Evolutionary conservation across 2,113 vertebrate genomes (phyloP).

Genomic region (Vidua chalybeata): DNA sequence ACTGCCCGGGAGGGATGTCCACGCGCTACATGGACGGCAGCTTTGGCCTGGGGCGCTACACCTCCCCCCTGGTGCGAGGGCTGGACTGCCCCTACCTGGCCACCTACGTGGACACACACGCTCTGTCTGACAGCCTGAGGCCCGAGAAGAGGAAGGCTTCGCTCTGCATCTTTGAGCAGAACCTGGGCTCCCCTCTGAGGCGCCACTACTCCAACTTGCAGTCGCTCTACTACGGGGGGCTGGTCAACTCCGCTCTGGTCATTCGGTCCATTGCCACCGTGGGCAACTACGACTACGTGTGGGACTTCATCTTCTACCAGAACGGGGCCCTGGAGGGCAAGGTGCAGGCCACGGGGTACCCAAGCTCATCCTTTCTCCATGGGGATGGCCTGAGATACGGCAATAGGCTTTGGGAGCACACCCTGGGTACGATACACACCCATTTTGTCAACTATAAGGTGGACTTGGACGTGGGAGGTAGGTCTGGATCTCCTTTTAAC

Average conservation of each 20-base stretch:
- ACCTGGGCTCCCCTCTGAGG: slow-evolving; percentile 81
- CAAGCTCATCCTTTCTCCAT: slow-evolving; percentile 78
- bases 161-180: slow-evolving; percentile 90
- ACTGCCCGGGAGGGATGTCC: slow-evolving; percentile 80
- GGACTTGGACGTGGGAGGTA: slow-evolving; percentile 88
- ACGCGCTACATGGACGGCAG: slow-evolving; percentile 87
- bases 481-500: neutral
- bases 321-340: slow-evolving; percentile 80
- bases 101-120: neutral
- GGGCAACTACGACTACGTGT: slow-evolving; percentile 86
- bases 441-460: slow-evolving; percentile 89
- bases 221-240: slow-evolving; percentile 79
- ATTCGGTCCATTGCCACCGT: slow-evolving; percentile 82
- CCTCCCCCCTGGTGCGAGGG: slow-evolving; percentile 81
- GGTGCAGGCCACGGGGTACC: slow-evolving; percentile 87
- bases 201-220: slow-evolving; percentile 85
- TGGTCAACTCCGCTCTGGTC: slow-evolving; percentile 84
- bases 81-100: slow-evolving; percentile 83
- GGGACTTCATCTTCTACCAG: slow-evolving; percentile 89
- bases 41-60: slow-evolving; percentile 83
- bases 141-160: neutral
- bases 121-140: neutral
- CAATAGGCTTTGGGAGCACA: slow-evolving; percentile 80
- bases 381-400: slow-evolving; percentile 70
- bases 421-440: slow-evolving; percentile 85